Evolutionary conservation across 2,888 invertebrate species (phyloP), one percentile per base, ranked within the genome.

Genomic region (Periphyllus acericola): DNA sequence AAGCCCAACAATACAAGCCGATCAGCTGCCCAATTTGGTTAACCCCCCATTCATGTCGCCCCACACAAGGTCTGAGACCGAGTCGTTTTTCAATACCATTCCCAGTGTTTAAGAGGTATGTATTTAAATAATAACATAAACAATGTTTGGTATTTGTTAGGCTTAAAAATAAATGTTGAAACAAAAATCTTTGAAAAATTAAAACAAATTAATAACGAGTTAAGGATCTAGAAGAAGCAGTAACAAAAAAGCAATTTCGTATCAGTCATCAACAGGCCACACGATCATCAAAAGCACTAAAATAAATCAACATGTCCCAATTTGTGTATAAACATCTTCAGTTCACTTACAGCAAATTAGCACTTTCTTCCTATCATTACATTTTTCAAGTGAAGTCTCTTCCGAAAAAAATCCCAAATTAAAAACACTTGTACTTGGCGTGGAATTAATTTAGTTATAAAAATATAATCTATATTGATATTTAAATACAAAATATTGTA

Each of bases 61-160:
- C 87, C 87, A 87, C 86, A 85, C 87, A 87, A 81, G 87, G 87
- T 87, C 87, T 72, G 81, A 87, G 87, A 87, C 87, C 87, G 87
- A 87, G 87, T 87, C 80, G 87, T 72, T 87, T 87, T 87, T 87
- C 87, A 87, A 87, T 87, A 87, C 87, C 87, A 87, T 87, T 87
- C 52, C 87, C 81, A 81, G 87, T 87, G 87, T 87, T 87, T 74
- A 87, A 87, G 87, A 87, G 87, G 87, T 87, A 87, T 87, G 87
- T 87, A 87, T 87, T 81, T 87, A 87, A 87, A 81, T 81, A 87
- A 87, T 87, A 87, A 81, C 80, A 87, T 87, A 87, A 87, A 87
- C 74, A 87, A 87, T 87, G 87, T 87, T 87, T 87, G 87, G 87
- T 87, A 87, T 87, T 87, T 87, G 87, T 34, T 81, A 87, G 87